A percentile compares a stretch with the other conserved stretches of the same genome.
Conservation (phyloP, 2,888 invertebrate genomes). For the Cephus rjabovi region DNA sequence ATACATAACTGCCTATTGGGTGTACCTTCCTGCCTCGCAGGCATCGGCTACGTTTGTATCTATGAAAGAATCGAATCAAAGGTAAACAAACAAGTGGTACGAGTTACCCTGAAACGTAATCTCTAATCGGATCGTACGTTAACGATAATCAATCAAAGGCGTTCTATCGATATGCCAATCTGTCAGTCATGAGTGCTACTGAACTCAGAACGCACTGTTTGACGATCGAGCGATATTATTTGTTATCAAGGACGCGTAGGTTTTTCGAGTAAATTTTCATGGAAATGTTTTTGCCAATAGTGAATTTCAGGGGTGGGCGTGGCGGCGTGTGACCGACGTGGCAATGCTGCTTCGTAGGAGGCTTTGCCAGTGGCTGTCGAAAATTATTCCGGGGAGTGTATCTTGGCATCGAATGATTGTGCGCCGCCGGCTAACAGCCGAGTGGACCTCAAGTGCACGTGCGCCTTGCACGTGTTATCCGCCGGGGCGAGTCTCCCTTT, state of each 20-base stretch:
- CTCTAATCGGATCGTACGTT: not conserved
- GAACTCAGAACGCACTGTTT: not conserved
- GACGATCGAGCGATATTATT: not conserved
- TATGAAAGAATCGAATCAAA: not conserved
- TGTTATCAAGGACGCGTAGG: not conserved
- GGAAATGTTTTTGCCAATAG: not conserved
- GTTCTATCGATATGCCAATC: not conserved
- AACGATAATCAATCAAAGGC: not conserved
- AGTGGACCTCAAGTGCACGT: slow-evolving; percentile 64
- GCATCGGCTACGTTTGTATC: not conserved
- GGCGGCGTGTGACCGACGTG: not conserved
- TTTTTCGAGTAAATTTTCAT: not conserved
- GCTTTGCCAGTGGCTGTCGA: slow-evolving; percentile 29
- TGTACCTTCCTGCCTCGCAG: not conserved
- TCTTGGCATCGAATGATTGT: slow-evolving; percentile 65
- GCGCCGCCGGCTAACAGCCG: slow-evolving; percentile 55
- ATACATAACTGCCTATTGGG: not conserved
- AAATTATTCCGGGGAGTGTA: slow-evolving; percentile 63
- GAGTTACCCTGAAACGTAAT: not conserved
- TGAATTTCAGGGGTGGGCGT: not conserved
- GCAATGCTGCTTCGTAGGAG: not conserved
- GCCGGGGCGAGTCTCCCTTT: slow-evolving; percentile 57
- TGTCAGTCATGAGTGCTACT: not conserved
- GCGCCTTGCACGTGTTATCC: slow-evolving; percentile 63
- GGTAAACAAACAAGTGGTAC: not conserved